These are phyloP conservation scores for Ictalurus furcatus DNA, from an alignment of 2,113 vertebrate species.

Conservation along the genomic window DNA sequence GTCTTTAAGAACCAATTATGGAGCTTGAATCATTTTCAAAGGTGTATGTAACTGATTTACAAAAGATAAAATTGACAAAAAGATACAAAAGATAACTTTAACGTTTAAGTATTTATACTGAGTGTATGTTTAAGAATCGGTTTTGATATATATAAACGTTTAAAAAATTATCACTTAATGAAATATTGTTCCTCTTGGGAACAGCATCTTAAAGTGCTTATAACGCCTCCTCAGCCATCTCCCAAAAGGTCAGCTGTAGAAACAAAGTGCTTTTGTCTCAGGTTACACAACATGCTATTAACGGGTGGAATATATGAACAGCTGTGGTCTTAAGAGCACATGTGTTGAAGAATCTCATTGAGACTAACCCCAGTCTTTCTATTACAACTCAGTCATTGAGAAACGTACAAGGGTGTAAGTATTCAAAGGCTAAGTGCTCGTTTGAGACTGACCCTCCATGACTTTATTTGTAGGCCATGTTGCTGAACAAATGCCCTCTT, in stretches of 20 bases:
- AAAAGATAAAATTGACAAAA: background rate
- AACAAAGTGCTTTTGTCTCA: slow-evolving; percentile 46
- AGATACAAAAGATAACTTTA: background rate
- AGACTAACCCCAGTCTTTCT: slow-evolving; percentile 3
- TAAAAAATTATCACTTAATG: background rate
- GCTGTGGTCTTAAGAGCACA: slow-evolving; percentile 32
- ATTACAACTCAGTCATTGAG: background rate
- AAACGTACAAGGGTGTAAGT: background rate
- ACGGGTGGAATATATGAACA: slow-evolving; percentile 30
- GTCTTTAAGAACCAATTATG: background rate
- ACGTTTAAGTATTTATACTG: background rate
- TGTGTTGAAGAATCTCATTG: slow-evolving; percentile 8
- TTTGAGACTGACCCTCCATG: background rate
- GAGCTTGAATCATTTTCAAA: background rate
- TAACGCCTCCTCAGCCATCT: slow-evolving; percentile 22
- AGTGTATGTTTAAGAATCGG: background rate
- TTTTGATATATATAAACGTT: too few relatives aligned
- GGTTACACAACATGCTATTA: slow-evolving; percentile 46
- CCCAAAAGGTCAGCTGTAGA: slow-evolving; percentile 39
- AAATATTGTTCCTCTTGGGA: background rate
- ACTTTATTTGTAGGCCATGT: background rate
- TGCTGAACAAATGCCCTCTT: background rate
- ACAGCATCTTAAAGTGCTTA: slow-evolving; percentile 21
- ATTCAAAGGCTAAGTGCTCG: background rate
- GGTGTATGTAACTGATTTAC: background rate